Percentiles rank a stretch among this genome's conserved stretches.
Conservation (phyloP, 2,797 vertebrate genomes). For the Heterohyrax brucei region DNA sequence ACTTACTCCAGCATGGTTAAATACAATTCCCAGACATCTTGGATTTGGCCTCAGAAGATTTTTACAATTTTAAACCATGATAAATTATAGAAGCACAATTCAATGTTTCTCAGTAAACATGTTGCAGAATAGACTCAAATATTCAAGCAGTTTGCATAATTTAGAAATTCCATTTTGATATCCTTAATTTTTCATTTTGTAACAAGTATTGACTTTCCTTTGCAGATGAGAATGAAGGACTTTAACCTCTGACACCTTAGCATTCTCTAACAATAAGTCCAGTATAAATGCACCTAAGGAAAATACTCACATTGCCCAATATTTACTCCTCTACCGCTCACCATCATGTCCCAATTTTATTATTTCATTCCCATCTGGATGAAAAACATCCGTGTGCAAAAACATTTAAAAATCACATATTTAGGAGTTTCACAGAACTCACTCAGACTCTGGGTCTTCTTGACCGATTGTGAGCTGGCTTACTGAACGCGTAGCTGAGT, state of each 20-base stretch:
- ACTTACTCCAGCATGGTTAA: neutral
- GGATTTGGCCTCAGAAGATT: neutral
- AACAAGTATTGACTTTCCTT: neutral
- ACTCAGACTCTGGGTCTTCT: neutral
- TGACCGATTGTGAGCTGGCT: neutral
- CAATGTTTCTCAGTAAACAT: conserved; percentile 32
- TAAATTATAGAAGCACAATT: neutral
- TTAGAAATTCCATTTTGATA: neutral
- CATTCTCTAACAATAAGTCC: neutral
- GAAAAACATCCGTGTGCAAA: no score
- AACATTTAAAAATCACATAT: neutral
- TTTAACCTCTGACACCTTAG: conserved; percentile 29
- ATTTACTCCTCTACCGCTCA: neutral
- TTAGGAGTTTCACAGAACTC: neutral
- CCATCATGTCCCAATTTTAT: neutral
- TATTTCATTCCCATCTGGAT: neutral
- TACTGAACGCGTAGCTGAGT: neutral
- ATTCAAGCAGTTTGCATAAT: neutral
- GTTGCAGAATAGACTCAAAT: neutral
- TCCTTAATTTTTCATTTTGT: neutral
- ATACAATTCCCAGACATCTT: neutral
- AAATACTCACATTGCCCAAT: neutral
- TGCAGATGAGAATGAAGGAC: conserved; percentile 8
- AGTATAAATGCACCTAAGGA: conserved; percentile 1
- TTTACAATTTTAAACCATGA: conserved; percentile 14